Percentiles rank a stretch among this genome's conserved stretches.
Evolutionary conservation across 2,888 invertebrate species (phyloP).

Genomic region (Lypha dubia): DNA sequence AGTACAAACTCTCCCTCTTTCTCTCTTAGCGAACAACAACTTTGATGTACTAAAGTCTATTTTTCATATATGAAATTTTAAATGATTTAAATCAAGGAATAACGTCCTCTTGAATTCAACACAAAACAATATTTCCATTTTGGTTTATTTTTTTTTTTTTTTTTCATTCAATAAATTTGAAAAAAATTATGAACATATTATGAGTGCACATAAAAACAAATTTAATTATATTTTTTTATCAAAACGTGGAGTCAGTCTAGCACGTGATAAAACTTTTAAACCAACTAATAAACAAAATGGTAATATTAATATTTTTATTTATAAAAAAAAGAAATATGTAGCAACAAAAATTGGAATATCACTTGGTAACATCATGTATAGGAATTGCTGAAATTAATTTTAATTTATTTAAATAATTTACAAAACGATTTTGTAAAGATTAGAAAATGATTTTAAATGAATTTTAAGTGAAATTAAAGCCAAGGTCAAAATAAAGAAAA

Average conservation of each 20-base stretch:
- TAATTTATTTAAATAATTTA: constrained; percentile 2
- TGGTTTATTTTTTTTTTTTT: too few relatives aligned
- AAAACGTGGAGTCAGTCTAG: constrained; percentile 9
- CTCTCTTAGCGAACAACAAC: too few relatives aligned
- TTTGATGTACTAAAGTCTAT: too few relatives aligned
- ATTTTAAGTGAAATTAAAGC: constrained; percentile 22
- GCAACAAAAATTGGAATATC: neutral
- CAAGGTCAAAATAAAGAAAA: constrained; percentile 15
- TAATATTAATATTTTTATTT: constrained; percentile 16
- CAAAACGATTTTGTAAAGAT: constrained; percentile 39
- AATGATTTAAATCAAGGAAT: neutral
- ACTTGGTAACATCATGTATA: neutral
- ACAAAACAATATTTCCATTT: neutral
- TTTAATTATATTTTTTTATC: constrained; percentile 22
- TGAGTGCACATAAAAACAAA: constrained; percentile 1
- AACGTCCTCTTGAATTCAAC: neutral
- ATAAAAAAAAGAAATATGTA: too few relatives aligned
- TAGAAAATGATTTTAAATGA: neutral
- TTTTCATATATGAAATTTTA: neutral
- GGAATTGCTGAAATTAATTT: neutral
- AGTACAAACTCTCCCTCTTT: too few relatives aligned
- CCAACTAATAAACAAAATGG: neutral
- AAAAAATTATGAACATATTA: constrained; percentile 49
- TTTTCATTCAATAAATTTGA: constrained; percentile 31
- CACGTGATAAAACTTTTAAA: constrained; percentile 49